Evolutionary conservation across 2,113 vertebrate species (phyloP), one percentile per base, ranked within the genome.

Genomic region (Glaucomys volans): DNA sequence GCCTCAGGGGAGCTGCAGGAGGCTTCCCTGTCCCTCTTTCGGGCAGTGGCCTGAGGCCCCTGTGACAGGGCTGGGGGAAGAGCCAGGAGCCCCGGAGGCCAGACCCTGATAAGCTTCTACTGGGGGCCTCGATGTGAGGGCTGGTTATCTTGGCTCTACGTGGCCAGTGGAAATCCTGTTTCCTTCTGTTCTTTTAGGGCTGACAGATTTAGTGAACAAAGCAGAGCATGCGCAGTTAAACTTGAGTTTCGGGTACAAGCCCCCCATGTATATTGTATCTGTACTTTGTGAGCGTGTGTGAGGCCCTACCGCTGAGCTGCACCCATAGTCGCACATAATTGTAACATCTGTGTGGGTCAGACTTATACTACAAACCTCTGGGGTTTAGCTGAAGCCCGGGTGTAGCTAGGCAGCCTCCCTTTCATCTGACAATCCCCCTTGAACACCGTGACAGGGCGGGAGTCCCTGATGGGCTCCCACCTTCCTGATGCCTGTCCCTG

Each of bases 351-450:
- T 5, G 1, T 22, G 82, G n/a, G 50, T 66, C 30, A 24, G 4
- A 47, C 13, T 32, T 57, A 32, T 17, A 35, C 2, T 81, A 35
- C 13, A 59, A 64, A 9, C 71, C 8, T 12, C 66, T 1, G 30
- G 28, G 24, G 35, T 54, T 54, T 35, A 5, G n/a, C 62, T 50
- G 90, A 42, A 44, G 8, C 30, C 47, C 52, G n/a, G 3, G 10
- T 47, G 44, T 22, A 52, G 11, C 24, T 4, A 3, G 67, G 10
- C 8, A 1, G 10, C n/a, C 16, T 4, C 4, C 1, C 3, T 13
- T 50, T 54, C 47, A 35, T 35, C 52, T 22, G 64, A 37, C 0
- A 18, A 30, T 52, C 37, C 3, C 13, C 14, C 26, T 24, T 42
- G 50, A 67, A 69, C 32, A 16, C 54, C 50, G 18, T 64, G 42